Conservation (phyloP, 2,888 invertebrate species). For the Cheilosia urbana region DNA sequence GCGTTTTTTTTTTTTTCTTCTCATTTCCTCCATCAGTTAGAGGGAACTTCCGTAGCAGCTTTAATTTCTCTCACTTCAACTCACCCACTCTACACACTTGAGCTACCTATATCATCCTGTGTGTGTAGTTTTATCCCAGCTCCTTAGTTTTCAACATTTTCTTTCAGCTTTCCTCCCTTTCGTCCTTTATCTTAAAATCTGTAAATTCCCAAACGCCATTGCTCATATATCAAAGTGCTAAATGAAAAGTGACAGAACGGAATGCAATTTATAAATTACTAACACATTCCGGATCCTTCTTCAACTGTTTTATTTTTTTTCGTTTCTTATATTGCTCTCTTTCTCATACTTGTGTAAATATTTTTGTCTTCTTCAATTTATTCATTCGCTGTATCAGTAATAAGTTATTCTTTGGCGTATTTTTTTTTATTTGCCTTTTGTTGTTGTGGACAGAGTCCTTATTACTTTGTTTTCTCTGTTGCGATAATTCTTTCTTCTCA, state of each 20-base stretch:
- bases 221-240: slow-evolving; percentile 80
- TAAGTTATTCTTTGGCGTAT: slow-evolving; percentile 48
- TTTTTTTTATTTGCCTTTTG: slow-evolving; percentile 14
- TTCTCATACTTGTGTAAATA: slow-evolving; percentile 1
- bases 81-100: slow-evolving; percentile 27
- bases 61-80: slow-evolving; percentile 39
- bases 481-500: slow-evolving; percentile 54
- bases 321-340: neutral
- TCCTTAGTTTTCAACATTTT: slow-evolving; percentile 47
- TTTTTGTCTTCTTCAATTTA: slow-evolving; percentile 18
- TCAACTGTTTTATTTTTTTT: slow-evolving; percentile 14
- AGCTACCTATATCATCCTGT: slow-evolving; percentile 24
- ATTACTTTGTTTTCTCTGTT: slow-evolving; percentile 37
- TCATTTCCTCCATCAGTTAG: slow-evolving; percentile 18
- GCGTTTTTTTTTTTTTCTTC: neutral
- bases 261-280: slow-evolving; percentile 82
- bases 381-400: slow-evolving; percentile 33
- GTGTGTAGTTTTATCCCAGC: slow-evolving; percentile 61
- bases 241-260: slow-evolving; percentile 81
- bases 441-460: slow-evolving; percentile 37
- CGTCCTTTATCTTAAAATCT: slow-evolving; percentile 64
- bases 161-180: slow-evolving; percentile 3
- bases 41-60: slow-evolving; percentile 33
- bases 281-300: slow-evolving; percentile 70
- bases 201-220: slow-evolving; percentile 68